phyloP scores from a whole-genome alignment of 2,888 invertebrate species.

The Cryptocephalus primarius region DNA sequence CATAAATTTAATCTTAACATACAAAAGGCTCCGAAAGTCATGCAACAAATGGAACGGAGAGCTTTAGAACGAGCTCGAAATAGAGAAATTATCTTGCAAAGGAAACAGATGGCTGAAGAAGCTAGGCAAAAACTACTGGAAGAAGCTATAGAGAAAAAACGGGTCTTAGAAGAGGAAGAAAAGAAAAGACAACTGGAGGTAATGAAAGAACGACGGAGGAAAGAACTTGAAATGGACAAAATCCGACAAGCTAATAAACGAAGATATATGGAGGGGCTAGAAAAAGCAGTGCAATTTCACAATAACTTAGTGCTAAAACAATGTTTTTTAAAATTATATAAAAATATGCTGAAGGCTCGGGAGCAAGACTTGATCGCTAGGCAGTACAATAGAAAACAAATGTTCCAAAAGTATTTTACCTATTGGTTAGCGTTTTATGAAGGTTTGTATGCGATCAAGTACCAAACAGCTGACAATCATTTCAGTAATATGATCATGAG shows the following conservation, averaged over 20 bases:
- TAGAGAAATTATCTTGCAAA: slow-evolving; percentile 37
- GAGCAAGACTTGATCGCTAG: slow-evolving; percentile 27
- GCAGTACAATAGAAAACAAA: slow-evolving; percentile 20
- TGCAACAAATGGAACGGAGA: slow-evolving; percentile 62
- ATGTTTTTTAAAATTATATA: slow-evolving; percentile 33
- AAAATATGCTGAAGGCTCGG: slow-evolving; percentile 27
- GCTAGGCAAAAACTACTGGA: slow-evolving; percentile 47
- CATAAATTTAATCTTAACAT: slow-evolving; percentile 36
- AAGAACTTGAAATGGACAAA: slow-evolving; percentile 44
- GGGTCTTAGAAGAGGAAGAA: slow-evolving; percentile 49
- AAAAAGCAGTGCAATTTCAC: slow-evolving; percentile 37
- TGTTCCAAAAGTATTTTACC: slow-evolving; percentile 16
- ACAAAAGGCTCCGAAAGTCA: slow-evolving; percentile 54
- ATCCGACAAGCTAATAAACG: slow-evolving; percentile 45
- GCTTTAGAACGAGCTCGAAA: slow-evolving; percentile 50
- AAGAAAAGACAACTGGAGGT: slow-evolving; percentile 49
- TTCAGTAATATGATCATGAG: slow-evolving; percentile 40
- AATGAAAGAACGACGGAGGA: slow-evolving; percentile 49
- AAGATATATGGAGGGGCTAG: slow-evolving; percentile 34
- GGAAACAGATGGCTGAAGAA: slow-evolving; percentile 40
- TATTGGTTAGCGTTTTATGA: slow-evolving; percentile 20
- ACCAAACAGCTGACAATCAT: slow-evolving; percentile 46
- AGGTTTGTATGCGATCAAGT: slow-evolving; percentile 34
- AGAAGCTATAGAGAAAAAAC: slow-evolving; percentile 46
- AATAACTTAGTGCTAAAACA: slow-evolving; percentile 29